Evolutionary conservation across 2,797 vertebrate genomes (phyloP).

Genomic region (Hozukius guyotensis): DNA sequence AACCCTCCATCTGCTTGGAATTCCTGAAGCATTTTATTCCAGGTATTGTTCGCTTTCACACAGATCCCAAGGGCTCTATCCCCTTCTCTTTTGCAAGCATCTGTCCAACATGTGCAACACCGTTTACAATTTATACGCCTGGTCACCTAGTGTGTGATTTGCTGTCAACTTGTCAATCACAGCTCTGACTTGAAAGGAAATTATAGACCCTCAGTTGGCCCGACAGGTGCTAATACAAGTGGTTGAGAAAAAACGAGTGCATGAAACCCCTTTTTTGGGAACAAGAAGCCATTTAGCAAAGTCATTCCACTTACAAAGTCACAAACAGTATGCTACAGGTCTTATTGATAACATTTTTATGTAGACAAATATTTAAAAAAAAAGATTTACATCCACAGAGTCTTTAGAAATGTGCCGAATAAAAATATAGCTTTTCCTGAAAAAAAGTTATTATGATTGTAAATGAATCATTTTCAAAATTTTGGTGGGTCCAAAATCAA

Average conservation of each 20-base stretch:
- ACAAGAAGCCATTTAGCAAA: slow-evolving; percentile 26
- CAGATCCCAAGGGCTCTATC: slow-evolving; percentile 41
- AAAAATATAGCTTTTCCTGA: too few relatives aligned
- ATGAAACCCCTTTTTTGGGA: slow-evolving; percentile 21
- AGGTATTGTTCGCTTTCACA: slow-evolving; percentile 41
- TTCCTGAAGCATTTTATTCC: slow-evolving; percentile 54
- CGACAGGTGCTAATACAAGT: slow-evolving; percentile 39
- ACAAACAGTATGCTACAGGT: not conserved
- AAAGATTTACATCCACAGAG: too few relatives aligned
- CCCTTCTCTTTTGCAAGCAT: slow-evolving; percentile 52
- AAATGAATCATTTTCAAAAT: too few relatives aligned
- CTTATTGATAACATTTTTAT: too few relatives aligned
- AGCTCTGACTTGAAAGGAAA: slow-evolving; percentile 34
- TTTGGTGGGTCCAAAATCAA: too few relatives aligned
- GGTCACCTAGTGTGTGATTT: slow-evolving; percentile 66
- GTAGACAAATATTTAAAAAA: not conserved
- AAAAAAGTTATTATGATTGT: too few relatives aligned
- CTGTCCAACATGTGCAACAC: slow-evolving; percentile 54
- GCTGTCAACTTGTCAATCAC: slow-evolving; percentile 72
- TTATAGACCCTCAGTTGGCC: slow-evolving; percentile 37
- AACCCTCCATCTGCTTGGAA: slow-evolving; percentile 54
- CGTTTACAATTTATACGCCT: slow-evolving; percentile 64
- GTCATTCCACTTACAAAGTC: not conserved
- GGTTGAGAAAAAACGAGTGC: not conserved
- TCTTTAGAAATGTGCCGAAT: too few relatives aligned